These are phyloP conservation scores for Loris lydekkerianus DNA, from an alignment of 2,797 vertebrate species.

Conservation along the genomic window DNA sequence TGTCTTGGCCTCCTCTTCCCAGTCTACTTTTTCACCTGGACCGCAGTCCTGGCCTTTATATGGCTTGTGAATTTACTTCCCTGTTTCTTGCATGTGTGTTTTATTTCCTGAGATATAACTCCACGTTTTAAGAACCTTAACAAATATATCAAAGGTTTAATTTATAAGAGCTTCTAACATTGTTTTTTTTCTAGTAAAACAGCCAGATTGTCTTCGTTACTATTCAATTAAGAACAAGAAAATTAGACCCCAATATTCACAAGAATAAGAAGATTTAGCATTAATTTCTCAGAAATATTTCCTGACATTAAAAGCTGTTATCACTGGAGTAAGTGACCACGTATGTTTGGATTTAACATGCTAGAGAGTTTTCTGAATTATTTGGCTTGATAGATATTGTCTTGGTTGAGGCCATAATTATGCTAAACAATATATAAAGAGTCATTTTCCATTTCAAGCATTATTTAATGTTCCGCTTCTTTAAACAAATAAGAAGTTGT, in stretches of 20 bases:
- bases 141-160: not conserved
- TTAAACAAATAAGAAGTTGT: not conserved
- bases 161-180: not conserved
- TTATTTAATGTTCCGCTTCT: conserved; percentile 2
- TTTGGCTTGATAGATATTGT: not conserved
- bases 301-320: not conserved
- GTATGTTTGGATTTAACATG: not conserved
- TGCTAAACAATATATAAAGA: not conserved
- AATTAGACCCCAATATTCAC: not conserved
- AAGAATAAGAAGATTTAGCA: not conserved
- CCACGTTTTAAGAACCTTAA: not conserved
- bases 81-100: not conserved
- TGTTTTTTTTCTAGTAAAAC: not conserved
- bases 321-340: not conserved
- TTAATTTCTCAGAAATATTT: conserved; percentile 28
- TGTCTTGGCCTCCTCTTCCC: not conserved
- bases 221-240: not conserved
- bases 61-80: not conserved
- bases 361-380: not conserved
- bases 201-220: not conserved
- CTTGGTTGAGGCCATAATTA: conserved; percentile 22
- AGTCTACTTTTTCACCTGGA: not conserved
- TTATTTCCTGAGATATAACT: conserved; percentile 1
- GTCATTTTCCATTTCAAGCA: conserved; percentile 37
- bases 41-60: not conserved